These are phyloP conservation scores for Pangasius djambal DNA, from an alignment of 2,797 vertebrate species.

Conservation along the genomic window DNA sequence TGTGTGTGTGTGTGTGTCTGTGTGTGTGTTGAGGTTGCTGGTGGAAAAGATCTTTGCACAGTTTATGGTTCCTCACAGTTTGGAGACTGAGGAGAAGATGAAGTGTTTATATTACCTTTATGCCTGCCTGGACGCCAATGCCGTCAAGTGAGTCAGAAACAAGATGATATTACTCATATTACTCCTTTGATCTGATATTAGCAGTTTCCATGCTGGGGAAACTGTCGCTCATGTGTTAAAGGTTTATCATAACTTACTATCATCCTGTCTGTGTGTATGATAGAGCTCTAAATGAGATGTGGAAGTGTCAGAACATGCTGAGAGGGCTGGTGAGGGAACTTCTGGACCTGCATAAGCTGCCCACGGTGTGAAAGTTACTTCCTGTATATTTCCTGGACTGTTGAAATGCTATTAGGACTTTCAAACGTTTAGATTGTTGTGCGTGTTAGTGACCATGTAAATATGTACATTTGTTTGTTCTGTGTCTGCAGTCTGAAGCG, in stretches of 20 bases:
- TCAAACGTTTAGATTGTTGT: background rate
- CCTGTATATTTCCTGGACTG: background rate
- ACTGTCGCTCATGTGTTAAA: background rate
- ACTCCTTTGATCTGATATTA: background rate
- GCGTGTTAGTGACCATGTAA: background rate
- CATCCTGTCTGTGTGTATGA: background rate
- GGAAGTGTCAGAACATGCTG: slow-evolving; percentile 99
- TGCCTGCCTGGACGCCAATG: slow-evolving; percentile 96
- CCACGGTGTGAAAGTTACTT: slow-evolving; percentile 76
- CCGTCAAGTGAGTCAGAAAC: slow-evolving; percentile 86
- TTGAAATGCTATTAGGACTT: background rate
- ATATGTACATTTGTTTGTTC: background rate
- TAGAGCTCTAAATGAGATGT: slow-evolving; percentile 99
- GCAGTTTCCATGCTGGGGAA: background rate
- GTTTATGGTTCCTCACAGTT: slow-evolving; percentile 96
- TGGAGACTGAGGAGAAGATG: slow-evolving; percentile 99
- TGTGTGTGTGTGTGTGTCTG: background rate
- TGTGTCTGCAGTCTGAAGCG: slow-evolving; percentile 85
- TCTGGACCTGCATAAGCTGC: slow-evolving; percentile 94
- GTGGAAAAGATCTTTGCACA: slow-evolving; percentile 99
- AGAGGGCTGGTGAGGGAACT: slow-evolving; percentile 94
- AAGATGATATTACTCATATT: background rate
- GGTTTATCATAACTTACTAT: background rate
- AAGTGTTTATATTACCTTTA: slow-evolving; percentile 99
- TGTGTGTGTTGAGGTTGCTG: slow-evolving; percentile 79